Percentiles rank a stretch among this genome's conserved stretches.
phyloP scores from a whole-genome alignment of 2,888 invertebrate species.

The Acleris holmiana region DNA sequence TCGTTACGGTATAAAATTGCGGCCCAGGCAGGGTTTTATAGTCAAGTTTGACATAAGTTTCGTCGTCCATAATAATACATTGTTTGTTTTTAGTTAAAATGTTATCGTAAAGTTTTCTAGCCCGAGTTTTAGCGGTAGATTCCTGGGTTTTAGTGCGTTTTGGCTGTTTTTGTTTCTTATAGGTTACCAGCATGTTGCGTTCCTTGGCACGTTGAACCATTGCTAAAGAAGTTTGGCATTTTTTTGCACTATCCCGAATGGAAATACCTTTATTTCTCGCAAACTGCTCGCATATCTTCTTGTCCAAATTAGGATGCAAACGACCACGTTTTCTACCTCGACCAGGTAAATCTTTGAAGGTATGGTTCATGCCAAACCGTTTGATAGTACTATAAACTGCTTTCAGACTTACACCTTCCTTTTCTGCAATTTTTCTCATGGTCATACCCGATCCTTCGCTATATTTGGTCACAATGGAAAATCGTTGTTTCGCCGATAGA shows the following conservation, averaged over 20 bases:
- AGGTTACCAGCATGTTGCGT: constrained; percentile 3
- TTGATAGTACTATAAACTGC: constrained; percentile 3
- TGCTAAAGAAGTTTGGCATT: constrained; percentile 4
- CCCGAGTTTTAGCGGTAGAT: not conserved
- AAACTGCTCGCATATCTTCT: constrained; percentile 9
- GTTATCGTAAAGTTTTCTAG: not conserved
- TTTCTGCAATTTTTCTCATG: not conserved
- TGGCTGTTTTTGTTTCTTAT: constrained; percentile 7
- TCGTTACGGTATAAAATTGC: not conserved
- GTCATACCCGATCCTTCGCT: not conserved
- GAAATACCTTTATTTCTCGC: not conserved
- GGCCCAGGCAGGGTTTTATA: no score
- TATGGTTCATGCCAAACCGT: not conserved
- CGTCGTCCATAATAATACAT: no score
- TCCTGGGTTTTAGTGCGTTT: not conserved
- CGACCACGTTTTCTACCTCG: not conserved
- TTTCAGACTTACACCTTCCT: not conserved
- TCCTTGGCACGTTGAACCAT: constrained; percentile 1
- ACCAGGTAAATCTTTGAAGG: not conserved
- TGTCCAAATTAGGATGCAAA: constrained; percentile 5
- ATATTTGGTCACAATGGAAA: not conserved
- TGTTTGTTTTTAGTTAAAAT: not conserved
- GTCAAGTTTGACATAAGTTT: no score
- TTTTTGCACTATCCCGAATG: constrained; percentile 7
- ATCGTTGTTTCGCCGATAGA: not conserved